These are phyloP conservation scores for Andrena praecox DNA, from an alignment of 2,888 invertebrate species.

Conservation along the genomic window DNA sequence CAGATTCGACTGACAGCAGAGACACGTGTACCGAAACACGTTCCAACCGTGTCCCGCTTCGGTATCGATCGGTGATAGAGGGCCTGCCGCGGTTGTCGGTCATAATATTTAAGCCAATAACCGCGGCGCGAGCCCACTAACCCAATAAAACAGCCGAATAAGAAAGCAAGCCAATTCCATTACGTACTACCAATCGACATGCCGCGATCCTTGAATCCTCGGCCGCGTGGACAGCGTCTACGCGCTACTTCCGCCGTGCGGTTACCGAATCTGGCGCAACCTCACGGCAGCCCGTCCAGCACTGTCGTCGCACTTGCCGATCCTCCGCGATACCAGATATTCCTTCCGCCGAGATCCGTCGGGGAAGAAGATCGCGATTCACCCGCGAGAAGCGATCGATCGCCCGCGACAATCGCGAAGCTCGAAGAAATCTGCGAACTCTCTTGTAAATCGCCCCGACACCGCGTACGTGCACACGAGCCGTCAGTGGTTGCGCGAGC, in stretches of 20 bases:
- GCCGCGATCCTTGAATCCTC: slow-evolving; percentile 28
- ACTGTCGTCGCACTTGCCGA: not conserved
- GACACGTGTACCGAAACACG: slow-evolving; percentile 47
- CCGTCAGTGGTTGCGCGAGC: not conserved
- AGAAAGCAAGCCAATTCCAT: slow-evolving; percentile 13
- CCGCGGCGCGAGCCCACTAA: slow-evolving; percentile 38
- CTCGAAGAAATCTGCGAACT: not conserved
- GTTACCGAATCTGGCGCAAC: slow-evolving; percentile 24
- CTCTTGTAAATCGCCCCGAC: not conserved
- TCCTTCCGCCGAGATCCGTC: not conserved
- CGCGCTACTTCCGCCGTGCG: not conserved
- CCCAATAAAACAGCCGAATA: slow-evolving; percentile 19
- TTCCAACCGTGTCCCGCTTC: slow-evolving; percentile 26
- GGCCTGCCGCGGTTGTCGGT: slow-evolving; percentile 19
- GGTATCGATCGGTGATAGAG: slow-evolving; percentile 57
- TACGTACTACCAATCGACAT: slow-evolving; percentile 57
- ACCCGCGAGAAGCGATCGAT: not conserved
- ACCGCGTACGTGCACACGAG: not conserved
- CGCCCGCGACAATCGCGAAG: not conserved
- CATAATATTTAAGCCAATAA: slow-evolving; percentile 61
- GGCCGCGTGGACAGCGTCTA: slow-evolving; percentile 14
- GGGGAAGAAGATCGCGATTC: too few species aligned
- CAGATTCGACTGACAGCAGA: slow-evolving; percentile 1
- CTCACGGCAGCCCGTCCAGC: not conserved
- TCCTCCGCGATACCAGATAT: not conserved